phyloP scores from a whole-genome alignment of 1,140 invertebrate species.

The Cardiocondyla obscurior region DNA sequence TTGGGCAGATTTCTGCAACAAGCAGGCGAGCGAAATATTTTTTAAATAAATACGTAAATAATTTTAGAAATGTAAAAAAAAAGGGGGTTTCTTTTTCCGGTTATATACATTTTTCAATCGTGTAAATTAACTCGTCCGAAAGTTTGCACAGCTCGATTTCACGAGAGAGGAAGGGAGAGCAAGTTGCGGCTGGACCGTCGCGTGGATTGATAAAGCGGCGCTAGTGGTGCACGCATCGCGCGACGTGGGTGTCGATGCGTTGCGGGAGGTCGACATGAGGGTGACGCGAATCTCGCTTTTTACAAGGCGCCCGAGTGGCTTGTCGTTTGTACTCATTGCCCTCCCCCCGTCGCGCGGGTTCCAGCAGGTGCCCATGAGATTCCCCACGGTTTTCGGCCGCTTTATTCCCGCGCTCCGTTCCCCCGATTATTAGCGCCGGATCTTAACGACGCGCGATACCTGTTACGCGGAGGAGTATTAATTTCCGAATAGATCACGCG shows the following conservation, averaged over 20 bases:
- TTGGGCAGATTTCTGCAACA: neutral
- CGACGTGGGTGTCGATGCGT: constrained; percentile 60
- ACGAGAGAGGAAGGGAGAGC: neutral
- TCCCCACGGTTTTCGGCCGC: constrained; percentile 41
- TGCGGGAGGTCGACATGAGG: constrained; percentile 58
- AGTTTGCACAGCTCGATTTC: too few species aligned
- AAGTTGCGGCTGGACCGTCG: constrained; percentile 39
- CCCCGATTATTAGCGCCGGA: constrained; percentile 56
- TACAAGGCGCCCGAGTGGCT: constrained; percentile 63
- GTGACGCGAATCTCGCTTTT: constrained; percentile 64
- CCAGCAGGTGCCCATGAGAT: constrained; percentile 61
- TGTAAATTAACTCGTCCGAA: neutral
- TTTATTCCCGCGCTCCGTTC: constrained; percentile 38
- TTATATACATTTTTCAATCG: neutral
- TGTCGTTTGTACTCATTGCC: constrained; percentile 64
- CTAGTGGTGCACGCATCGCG: constrained; percentile 31
- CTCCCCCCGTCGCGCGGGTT: constrained; percentile 21
- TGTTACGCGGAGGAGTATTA: constrained; percentile 19
- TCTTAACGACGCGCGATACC: neutral
- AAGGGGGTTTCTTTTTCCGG: neutral
- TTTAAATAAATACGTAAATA: neutral
- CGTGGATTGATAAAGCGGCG: constrained; percentile 47
- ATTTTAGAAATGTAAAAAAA: neutral
- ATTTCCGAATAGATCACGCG: constrained; percentile 4
- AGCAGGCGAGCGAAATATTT: neutral